Percentiles rank a stretch among this genome's conserved stretches.
Evolutionary conservation across 2,888 invertebrate species (phyloP).

Genomic region (Heterodera filipjevi): DNA sequence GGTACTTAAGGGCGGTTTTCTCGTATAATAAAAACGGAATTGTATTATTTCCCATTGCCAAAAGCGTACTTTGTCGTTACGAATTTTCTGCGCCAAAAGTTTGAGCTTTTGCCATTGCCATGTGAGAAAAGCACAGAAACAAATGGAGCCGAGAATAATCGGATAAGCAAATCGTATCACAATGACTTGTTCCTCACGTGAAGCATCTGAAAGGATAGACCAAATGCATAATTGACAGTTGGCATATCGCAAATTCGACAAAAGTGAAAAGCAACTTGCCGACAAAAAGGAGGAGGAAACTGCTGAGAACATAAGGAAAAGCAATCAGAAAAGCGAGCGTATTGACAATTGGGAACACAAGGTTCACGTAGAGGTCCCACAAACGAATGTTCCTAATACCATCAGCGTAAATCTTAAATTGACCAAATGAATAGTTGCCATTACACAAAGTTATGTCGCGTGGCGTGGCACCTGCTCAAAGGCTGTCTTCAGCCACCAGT

Average conservation of each 20-base stretch:
- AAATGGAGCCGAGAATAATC: conserved; percentile 74
- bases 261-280: conserved; percentile 35
- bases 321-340: conserved; percentile 86
- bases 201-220: conserved; percentile 63
- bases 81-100: conserved; percentile 93
- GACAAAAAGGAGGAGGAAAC: conserved; percentile 68
- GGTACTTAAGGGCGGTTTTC: conserved; percentile 71
- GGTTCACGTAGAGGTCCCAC: conserved; percentile 79
- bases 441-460: too few relatives aligned
- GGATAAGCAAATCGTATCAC: conserved; percentile 87
- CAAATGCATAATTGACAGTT: not conserved
- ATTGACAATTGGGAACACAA: conserved; percentile 86
- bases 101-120: conserved; percentile 91
- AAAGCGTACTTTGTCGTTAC: conserved; percentile 81
- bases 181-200: conserved; percentile 72
- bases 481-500: conserved; percentile 89
- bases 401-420: conserved; percentile 80
- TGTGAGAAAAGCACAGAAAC: conserved; percentile 70
- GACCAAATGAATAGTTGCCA: too few relatives aligned
- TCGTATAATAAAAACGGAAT: conserved; percentile 61
- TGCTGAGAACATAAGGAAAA: conserved; percentile 87
- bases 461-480: conserved; percentile 75
- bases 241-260: not conserved
- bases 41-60: not conserved
- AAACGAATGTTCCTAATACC: conserved; percentile 90